These are phyloP conservation scores for Spilogale gracilis DNA, from an alignment of 2,113 vertebrate species.

Conservation along the genomic window DNA sequence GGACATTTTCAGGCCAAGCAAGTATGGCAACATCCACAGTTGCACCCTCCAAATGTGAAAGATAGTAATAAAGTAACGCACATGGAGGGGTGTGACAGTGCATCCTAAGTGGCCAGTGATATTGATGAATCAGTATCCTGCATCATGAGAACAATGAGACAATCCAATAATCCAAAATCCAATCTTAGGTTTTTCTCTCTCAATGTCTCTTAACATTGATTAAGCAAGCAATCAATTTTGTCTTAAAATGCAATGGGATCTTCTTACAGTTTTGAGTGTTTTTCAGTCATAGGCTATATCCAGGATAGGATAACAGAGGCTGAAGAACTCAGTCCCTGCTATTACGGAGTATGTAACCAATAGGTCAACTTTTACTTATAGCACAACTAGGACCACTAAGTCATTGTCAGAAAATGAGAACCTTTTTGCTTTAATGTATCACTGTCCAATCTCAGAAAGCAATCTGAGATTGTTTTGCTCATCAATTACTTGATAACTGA, in stretches of 20 bases:
- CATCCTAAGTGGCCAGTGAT: not conserved
- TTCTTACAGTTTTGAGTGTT: not conserved
- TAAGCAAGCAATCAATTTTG: slow-evolving; percentile 36
- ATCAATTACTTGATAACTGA: not conserved
- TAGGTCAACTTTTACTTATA: not conserved
- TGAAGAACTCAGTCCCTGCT: not conserved
- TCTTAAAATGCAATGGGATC: slow-evolving; percentile 34
- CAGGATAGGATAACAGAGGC: not conserved
- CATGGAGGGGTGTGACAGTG: not conserved
- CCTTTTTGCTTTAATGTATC: not conserved
- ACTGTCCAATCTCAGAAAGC: not conserved
- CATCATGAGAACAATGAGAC: not conserved
- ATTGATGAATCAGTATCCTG: slow-evolving; percentile 45
- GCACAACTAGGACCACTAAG: not conserved
- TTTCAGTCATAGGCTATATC: not conserved
- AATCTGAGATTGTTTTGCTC: not conserved
- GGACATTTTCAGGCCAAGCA: not conserved
- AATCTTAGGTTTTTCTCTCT: slow-evolving; percentile 41
- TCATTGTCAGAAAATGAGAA: not conserved
- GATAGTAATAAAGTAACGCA: not conserved
- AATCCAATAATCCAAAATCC: slow-evolving; percentile 37
- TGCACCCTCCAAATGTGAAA: not conserved
- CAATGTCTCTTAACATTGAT: slow-evolving; percentile 57
- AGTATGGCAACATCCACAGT: not conserved
- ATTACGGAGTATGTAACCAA: not conserved